A percentile compares a stretch with the other conserved stretches of the same genome.
Conservation (phyloP, 2,113 vertebrate genomes). For the Melanocharis versteri region DNA sequence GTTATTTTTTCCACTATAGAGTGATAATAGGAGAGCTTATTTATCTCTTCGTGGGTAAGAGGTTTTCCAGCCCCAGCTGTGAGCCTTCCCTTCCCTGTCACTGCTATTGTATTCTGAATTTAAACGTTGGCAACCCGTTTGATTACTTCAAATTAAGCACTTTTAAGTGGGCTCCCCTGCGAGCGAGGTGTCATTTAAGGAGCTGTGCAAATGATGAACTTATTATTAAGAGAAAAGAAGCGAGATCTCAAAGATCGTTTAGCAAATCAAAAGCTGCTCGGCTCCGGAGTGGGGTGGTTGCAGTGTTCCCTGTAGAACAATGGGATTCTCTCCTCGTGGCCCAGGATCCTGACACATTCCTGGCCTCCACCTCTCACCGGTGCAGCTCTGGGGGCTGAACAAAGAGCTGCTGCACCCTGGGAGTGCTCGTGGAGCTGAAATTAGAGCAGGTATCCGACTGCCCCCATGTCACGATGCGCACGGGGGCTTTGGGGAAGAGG, state of each 20-base stretch:
- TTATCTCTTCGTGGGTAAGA: background rate
- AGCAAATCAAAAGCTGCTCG: background rate
- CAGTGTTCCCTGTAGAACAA: background rate
- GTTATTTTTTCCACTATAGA: background rate
- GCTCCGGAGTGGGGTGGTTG: background rate
- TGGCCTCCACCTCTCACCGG: background rate
- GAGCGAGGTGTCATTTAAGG: slow-evolving; percentile 38
- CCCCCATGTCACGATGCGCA: background rate
- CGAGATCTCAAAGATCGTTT: background rate
- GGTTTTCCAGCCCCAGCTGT: background rate
- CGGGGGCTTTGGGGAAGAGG: too few relatives aligned
- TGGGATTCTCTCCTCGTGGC: background rate
- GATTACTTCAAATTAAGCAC: slow-evolving; percentile 9
- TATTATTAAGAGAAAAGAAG: background rate
- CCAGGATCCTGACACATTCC: background rate
- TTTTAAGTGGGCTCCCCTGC: background rate
- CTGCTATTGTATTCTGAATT: background rate
- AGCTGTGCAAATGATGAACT: background rate
- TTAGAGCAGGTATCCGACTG: background rate
- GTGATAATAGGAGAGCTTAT: background rate
- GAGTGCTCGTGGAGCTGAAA: background rate
- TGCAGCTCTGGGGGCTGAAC: background rate
- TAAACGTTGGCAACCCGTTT: background rate
- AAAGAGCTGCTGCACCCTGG: background rate
- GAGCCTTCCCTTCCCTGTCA: background rate